Evolutionary conservation across 2,797 vertebrate genomes (phyloP).

Genomic region (Microhierax caerulescens): DNA sequence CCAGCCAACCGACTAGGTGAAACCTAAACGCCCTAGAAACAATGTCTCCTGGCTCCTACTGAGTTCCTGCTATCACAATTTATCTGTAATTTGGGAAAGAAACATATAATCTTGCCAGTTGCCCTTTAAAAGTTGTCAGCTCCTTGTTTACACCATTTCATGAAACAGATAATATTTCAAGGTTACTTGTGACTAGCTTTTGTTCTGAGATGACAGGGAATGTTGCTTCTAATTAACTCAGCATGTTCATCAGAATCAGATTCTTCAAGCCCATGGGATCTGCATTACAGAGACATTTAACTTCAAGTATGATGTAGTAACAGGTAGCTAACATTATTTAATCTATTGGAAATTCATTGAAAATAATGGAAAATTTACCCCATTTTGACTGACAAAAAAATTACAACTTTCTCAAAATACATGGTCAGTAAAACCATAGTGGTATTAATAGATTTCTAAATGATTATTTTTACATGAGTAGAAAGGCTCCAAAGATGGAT

Average conservation of each 20-base stretch:
- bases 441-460: not conserved
- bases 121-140: conserved; percentile 8
- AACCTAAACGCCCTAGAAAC: not conserved
- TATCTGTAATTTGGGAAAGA: conserved; percentile 24
- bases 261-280: not conserved
- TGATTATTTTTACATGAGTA: not conserved
- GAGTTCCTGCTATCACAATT: conserved; percentile 2
- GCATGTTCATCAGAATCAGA: not conserved
- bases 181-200: conserved; percentile 24
- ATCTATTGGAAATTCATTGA: not conserved
- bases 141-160: not conserved
- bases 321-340: not conserved
- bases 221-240: not conserved
- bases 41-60: not conserved
- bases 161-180: conserved; percentile 5
- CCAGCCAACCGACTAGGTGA: not conserved
- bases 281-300: not conserved
- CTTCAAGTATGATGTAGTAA: not conserved
- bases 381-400: not conserved
- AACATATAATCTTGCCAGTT: conserved; percentile 42
- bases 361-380: not conserved
- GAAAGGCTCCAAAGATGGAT: not conserved
- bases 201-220: not conserved
- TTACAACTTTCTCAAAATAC: conserved; percentile 1
- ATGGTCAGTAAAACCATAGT: not conserved